A percentile compares a stretch with the other conserved stretches of the same genome.
Conservation (phyloP, 2,888 invertebrate genomes). For the Incurvaria masculella region DNA sequence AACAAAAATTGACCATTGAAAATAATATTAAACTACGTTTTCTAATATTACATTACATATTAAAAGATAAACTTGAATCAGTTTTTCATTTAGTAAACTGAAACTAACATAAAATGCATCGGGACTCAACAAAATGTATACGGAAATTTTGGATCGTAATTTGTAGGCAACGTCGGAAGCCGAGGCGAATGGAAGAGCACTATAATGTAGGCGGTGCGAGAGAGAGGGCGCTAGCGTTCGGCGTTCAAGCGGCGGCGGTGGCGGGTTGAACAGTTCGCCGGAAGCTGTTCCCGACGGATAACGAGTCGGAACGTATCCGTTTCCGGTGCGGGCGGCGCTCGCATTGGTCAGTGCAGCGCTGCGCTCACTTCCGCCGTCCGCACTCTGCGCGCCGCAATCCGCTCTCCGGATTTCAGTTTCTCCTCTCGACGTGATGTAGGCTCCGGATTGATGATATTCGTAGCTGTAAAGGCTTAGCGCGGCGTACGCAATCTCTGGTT, state of each 20-base stretch:
- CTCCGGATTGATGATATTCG: too few species aligned
- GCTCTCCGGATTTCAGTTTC: too few species aligned
- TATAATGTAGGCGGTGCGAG: too few species aligned
- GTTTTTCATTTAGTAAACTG: too few species aligned
- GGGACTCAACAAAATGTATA: background rate
- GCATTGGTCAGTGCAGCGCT: slow-evolving; percentile 3
- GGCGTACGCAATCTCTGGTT: slow-evolving; percentile 9
- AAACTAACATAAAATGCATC: too few species aligned
- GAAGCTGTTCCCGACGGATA: slow-evolving; percentile 24
- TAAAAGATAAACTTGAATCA: too few species aligned
- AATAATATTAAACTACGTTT: too few species aligned
- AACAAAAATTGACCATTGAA: too few species aligned
- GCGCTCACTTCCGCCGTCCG: background rate
- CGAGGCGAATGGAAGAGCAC: too few species aligned
- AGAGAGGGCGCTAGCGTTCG: too few species aligned
- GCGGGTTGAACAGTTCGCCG: background rate
- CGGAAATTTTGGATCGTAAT: background rate
- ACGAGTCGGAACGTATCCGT: slow-evolving; percentile 41
- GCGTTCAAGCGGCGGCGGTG: background rate
- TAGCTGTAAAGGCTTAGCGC: slow-evolving; percentile 7
- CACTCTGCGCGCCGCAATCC: background rate
- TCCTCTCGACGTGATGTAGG: too few species aligned
- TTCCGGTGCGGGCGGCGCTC: slow-evolving; percentile 17
- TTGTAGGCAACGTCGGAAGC: background rate
- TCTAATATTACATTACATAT: too few species aligned